Percentiles rank a stretch among this genome's conserved stretches.
Conservation (phyloP, 2,113 vertebrate genomes). For the Aegotheles bennettii region DNA sequence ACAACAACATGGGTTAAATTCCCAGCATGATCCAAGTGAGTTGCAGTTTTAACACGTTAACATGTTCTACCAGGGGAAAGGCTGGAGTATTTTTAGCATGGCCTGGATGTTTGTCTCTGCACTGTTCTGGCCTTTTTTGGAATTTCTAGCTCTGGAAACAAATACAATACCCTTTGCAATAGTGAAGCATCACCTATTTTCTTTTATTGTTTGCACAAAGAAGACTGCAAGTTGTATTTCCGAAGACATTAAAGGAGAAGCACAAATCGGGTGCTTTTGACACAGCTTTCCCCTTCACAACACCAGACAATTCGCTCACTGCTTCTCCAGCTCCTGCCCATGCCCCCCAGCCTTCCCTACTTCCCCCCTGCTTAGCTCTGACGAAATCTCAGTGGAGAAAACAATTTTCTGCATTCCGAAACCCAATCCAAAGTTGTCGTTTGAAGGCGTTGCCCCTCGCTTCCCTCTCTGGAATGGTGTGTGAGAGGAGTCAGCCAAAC, state of each 20-base stretch:
- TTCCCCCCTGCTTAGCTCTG: not conserved
- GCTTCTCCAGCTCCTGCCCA: not conserved
- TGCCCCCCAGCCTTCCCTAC: not conserved
- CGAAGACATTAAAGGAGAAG: not conserved
- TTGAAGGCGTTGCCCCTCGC: not conserved
- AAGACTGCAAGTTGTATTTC: not conserved
- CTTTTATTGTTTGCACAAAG: constrained; percentile 48
- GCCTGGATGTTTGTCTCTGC: not conserved
- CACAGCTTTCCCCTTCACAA: not conserved
- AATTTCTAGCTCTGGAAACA: constrained; percentile 16
- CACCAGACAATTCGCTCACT: not conserved
- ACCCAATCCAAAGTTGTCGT: rapidly evolving
- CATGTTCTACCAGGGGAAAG: constrained; percentile 15
- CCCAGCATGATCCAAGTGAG: not conserved
- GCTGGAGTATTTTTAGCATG: constrained; percentile 38
- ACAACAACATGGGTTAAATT: not conserved
- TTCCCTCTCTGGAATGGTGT: rapidly evolving
- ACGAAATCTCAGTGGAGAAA: not conserved
- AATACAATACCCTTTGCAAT: not conserved
- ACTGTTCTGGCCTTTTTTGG: constrained; percentile 35
- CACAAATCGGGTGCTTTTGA: not conserved
- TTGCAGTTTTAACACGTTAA: constrained; percentile 5
- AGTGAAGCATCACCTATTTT: constrained; percentile 5
- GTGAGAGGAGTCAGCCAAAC: not conserved
- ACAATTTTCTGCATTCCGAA: not conserved